Evolutionary conservation across 2,113 vertebrate genomes (phyloP), one percentile per base, ranked within the genome.

Genomic region (Embiotoca jacksoni): DNA sequence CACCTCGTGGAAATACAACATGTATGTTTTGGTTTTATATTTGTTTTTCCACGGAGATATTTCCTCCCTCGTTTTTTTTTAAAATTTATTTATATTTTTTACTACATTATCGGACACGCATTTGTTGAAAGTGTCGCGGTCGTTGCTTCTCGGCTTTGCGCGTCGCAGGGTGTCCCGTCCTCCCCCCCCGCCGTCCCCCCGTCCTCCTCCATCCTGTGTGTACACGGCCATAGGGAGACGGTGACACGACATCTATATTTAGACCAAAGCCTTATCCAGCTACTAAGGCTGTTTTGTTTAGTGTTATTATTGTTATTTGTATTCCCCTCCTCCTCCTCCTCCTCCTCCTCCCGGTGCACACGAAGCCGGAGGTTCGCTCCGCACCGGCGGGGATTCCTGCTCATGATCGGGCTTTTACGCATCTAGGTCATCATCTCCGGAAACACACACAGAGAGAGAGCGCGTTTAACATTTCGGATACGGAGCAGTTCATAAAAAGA

Each of bases 191-290:
- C 23, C 23, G 23, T 23, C 23, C 23, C n/a, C n/a, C n/a, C n/a
- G n/a, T 23, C 83, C 36, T 85, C 87, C 87, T 81, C 84, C 80
- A 69, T 73, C 71, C 70, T 75, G 72, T 68, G 71, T 67, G 65
- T 83, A 35, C 73, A 70, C 77, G 61, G 83, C 77, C 83, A 75
- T 41, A 71, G 83, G 81, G 74, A 89, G 73, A 77, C 72, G 57
- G 74, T 74, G 74, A 80, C 89, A 87, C 89, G 74, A 70, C 80
- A 49, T 79, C 91, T 93, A 92, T 93, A 91, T 92, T 87, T 92
- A 91, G 91, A 89, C 70, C 74, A 71, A 77, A 86, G 81, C 83
- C 82, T 84, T 80, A 87, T 79, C 67, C 62, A 4, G 53, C 72
- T 77, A 67, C 75, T 81, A 60, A 70, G 47, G 50, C 73, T 54